Conservation (phyloP, 2,888 invertebrate species). For the Tenthredo mesomela region DNA sequence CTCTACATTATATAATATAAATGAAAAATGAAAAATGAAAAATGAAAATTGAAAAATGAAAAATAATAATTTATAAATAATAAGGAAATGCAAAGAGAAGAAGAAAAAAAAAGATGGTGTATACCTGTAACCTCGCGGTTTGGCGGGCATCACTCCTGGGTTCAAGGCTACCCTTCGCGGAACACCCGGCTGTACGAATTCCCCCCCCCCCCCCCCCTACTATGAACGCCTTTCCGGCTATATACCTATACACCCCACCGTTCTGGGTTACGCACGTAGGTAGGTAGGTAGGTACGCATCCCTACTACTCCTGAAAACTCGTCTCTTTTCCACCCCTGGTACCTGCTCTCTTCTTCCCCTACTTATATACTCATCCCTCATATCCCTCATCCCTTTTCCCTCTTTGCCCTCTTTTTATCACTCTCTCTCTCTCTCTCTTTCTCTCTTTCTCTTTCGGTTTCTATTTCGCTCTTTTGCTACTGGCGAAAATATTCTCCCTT, state of each 20-base stretch:
- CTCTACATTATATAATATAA: no score
- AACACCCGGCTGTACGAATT: constrained; percentile 70
- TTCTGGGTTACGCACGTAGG: constrained; percentile 22
- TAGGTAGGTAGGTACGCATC: no score
- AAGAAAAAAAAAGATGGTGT: constrained; percentile 4
- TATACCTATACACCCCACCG: constrained; percentile 51
- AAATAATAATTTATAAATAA: constrained; percentile 18
- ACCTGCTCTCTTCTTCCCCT: constrained; percentile 33
- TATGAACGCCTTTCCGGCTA: constrained; percentile 56
- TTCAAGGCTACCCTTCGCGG: constrained; percentile 74
- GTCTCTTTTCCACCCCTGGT: constrained; percentile 51
- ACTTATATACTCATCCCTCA: neutral
- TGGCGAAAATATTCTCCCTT: neutral
- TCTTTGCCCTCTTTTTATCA: constrained; percentile 7
- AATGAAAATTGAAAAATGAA: constrained; percentile 54
- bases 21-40: constrained; percentile 56
- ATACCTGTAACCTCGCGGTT: constrained; percentile 56
- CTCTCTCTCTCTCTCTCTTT: neutral
- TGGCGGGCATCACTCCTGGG: constrained; percentile 70
- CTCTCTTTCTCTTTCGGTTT: neutral
- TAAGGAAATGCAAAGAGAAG: neutral
- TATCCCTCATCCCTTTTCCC: neutral
- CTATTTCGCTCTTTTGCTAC: constrained; percentile 5
- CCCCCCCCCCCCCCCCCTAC: constrained; percentile 59
- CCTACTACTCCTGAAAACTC: constrained; percentile 6